A percentile compares a stretch with the other conserved stretches of the same genome.
Evolutionary conservation across 2,888 invertebrate genomes (phyloP).

Genomic region (Athetis lepigone): DNA sequence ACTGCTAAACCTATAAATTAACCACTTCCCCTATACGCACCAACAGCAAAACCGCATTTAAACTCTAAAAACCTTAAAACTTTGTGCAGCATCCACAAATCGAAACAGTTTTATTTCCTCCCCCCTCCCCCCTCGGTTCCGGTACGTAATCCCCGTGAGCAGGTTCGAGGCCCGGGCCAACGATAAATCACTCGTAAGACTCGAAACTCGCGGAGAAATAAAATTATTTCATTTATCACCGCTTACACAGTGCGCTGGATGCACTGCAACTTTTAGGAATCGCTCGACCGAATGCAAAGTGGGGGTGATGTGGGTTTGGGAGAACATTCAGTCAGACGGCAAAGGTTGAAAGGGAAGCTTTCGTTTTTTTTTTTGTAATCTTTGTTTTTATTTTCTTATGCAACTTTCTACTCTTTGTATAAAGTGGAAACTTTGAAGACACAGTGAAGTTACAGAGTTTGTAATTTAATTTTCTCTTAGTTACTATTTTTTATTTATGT

Average conservation of each 20-base stretch:
- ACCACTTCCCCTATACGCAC: conserved; percentile 18
- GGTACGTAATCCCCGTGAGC: conserved; percentile 61
- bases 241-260: conserved; percentile 54
- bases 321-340: not conserved
- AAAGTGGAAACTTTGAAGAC: too few species aligned
- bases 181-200: conserved; percentile 66
- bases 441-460: too few species aligned
- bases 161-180: conserved; percentile 59
- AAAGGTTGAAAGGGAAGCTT: not conserved
- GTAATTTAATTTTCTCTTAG: not conserved
- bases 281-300: conserved; percentile 35
- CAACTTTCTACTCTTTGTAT: too few species aligned
- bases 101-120: conserved; percentile 58
- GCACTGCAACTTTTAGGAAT: conserved; percentile 59
- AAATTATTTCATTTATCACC: conserved; percentile 65
- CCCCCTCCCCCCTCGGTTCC: conserved; percentile 23
- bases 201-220: conserved; percentile 62
- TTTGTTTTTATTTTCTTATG: too few species aligned
- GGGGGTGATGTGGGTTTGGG: conserved; percentile 13
- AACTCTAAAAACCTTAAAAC: conserved; percentile 51
- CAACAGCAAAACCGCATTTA: conserved; percentile 43
- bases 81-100: conserved; percentile 54
- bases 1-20: conserved; percentile 27
- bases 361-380: too few species aligned
- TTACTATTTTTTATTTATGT: too few species aligned